These are phyloP conservation scores for Andrena flavipes DNA, from an alignment of 2,888 invertebrate genomes.

Conservation along the genomic window DNA sequence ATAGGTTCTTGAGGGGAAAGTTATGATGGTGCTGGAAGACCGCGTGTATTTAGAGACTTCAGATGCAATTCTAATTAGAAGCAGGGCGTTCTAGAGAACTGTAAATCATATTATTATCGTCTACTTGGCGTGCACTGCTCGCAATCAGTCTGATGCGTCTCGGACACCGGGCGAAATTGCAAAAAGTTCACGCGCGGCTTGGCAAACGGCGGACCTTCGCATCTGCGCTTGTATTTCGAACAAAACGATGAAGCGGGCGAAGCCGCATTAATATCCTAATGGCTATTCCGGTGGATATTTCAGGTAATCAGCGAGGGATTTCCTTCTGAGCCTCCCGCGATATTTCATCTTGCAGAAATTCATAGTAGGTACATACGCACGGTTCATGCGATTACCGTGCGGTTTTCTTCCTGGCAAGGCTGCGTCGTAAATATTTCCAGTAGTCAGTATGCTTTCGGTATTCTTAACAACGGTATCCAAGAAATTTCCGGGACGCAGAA, in stretches of 20 bases:
- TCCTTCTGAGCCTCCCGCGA: not conserved
- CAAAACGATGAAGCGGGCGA: slow-evolving; percentile 46
- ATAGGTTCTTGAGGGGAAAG: too few relatives aligned
- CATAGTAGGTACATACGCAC: not conserved
- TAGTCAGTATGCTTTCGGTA: not conserved
- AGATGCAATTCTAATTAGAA: slow-evolving; percentile 2
- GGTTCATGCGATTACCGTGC: slow-evolving; percentile 10
- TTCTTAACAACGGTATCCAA: not conserved
- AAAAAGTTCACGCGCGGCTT: slow-evolving; percentile 63
- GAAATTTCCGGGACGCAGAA: not conserved
- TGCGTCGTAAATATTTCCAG: not conserved
- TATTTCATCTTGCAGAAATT: slow-evolving; percentile 4
- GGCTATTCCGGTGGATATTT: slow-evolving; percentile 49
- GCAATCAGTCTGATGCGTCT: slow-evolving; percentile 62
- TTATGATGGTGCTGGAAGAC: too few relatives aligned
- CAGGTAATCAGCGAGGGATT: slow-evolving; percentile 36
- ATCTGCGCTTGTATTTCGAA: slow-evolving; percentile 22
- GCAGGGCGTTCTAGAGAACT: not conserved
- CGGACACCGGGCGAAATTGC: slow-evolving; percentile 23
- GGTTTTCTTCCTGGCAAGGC: not conserved
- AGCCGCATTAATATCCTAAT: slow-evolving; percentile 67
- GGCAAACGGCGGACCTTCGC: slow-evolving; percentile 46
- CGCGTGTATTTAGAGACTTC: not conserved
- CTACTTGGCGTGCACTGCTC: slow-evolving; percentile 29
- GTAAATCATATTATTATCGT: slow-evolving; percentile 32